Conservation (phyloP, 1,140 invertebrate species). For the Drosophila varians region DNA sequence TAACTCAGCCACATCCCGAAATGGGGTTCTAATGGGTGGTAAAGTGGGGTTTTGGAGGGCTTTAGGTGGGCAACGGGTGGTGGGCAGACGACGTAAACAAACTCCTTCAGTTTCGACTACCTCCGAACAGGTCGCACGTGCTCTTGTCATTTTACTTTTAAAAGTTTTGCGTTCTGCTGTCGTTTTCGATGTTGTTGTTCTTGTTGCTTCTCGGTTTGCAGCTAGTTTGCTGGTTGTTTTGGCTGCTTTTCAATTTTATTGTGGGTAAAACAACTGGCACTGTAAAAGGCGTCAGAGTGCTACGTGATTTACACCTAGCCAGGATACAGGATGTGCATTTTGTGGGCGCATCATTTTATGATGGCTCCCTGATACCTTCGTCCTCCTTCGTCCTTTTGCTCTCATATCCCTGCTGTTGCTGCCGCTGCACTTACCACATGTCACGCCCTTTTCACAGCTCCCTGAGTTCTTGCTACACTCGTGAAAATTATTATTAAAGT, state of each 20-base stretch:
- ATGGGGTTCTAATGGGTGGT: not conserved
- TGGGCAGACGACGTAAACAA: conserved; percentile 47
- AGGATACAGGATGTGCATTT: conserved; percentile 64
- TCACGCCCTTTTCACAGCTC: conserved; percentile 26
- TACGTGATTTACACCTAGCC: conserved; percentile 78
- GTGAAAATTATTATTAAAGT: not conserved
- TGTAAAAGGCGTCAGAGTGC: conserved; percentile 76
- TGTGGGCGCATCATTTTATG: conserved; percentile 72
- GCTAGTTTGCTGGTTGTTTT: conserved; percentile 41
- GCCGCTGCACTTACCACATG: conserved; percentile 57
- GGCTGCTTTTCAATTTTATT: conserved; percentile 80
- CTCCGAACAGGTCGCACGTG: conserved; percentile 63
- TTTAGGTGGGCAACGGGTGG: conserved; percentile 1
- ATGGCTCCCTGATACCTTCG: conserved; percentile 52
- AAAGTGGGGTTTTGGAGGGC: not conserved
- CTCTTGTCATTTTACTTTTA: conserved; percentile 79
- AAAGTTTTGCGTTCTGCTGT: conserved; percentile 74
- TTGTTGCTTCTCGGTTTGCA: conserved; percentile 21
- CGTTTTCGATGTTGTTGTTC: conserved; percentile 46
- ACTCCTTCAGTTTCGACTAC: conserved; percentile 52
- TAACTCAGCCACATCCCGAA: conserved; percentile 54
- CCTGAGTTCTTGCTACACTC: not conserved
- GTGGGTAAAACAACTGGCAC: conserved; percentile 71
- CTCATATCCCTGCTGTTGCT: conserved; percentile 15
- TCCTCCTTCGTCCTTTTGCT: conserved; percentile 26